phyloP scores from a whole-genome alignment of 2,888 invertebrate species.

The Dascillus cervinus region DNA sequence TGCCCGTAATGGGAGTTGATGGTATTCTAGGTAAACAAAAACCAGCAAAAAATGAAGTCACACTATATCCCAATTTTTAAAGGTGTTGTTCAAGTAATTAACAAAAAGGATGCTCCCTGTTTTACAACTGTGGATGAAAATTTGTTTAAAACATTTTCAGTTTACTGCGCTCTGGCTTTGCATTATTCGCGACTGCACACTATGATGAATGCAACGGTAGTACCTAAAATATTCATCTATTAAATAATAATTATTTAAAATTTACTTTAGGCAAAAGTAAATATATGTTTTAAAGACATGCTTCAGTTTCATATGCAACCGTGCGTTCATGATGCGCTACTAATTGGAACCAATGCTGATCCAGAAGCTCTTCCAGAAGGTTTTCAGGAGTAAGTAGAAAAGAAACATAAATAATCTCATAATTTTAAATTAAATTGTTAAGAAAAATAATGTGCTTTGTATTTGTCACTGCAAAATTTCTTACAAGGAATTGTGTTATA shows the following conservation, averaged over 20 bases:
- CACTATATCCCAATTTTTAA: slow-evolving; percentile 10
- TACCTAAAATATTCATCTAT: slow-evolving; percentile 10
- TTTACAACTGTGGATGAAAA: slow-evolving; percentile 49
- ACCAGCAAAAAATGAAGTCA: too few species aligned
- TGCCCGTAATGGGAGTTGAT: slow-evolving; percentile 47
- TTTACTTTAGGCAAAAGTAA: slow-evolving; percentile 10
- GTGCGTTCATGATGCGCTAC: slow-evolving; percentile 46
- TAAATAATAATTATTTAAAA: slow-evolving; percentile 2
- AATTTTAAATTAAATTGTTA: too few species aligned
- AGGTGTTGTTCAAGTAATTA: slow-evolving; percentile 54
- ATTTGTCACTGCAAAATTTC: too few species aligned
- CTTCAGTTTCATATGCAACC: slow-evolving; percentile 47
- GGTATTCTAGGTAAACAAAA: slow-evolving; percentile 46
- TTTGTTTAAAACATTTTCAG: slow-evolving; percentile 49
- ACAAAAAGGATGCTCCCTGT: slow-evolving; percentile 44
- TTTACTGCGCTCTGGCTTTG: slow-evolving; percentile 51
- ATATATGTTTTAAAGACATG: slow-evolving; percentile 25
- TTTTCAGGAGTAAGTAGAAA: slow-evolving; percentile 42
- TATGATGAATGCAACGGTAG: slow-evolving; percentile 44
- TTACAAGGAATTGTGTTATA: slow-evolving; percentile 5
- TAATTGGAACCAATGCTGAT: slow-evolving; percentile 41
- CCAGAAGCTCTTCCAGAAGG: slow-evolving; percentile 40
- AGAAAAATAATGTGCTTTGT: too few species aligned
- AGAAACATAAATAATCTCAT: too few species aligned
- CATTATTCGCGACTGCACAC: slow-evolving; percentile 49